phyloP scores from a whole-genome alignment of 2,113 vertebrate genomes.

The Neomonachus schauinslandi region DNA sequence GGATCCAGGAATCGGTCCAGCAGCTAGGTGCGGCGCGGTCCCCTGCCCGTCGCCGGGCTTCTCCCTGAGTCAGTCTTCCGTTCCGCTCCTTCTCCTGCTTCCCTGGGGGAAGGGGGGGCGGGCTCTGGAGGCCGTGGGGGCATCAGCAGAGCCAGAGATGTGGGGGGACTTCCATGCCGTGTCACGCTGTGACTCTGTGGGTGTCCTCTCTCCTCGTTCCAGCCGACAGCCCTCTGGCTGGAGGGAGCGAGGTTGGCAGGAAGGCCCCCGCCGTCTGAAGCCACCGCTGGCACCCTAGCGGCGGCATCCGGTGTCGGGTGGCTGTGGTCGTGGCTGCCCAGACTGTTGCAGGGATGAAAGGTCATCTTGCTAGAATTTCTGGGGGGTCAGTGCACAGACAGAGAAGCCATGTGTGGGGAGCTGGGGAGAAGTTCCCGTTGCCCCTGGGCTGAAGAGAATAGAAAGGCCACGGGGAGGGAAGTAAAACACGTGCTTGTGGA shows the following conservation, averaged over 20 bases:
- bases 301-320: neutral
- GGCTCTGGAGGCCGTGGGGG: neutral
- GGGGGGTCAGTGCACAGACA: neutral
- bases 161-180: neutral
- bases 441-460: neutral
- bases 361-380: neutral
- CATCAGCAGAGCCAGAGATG: neutral
- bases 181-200: neutral
- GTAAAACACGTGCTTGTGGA: neutral
- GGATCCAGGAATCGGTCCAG: neutral
- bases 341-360: neutral
- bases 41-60: neutral
- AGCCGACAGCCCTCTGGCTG: neutral
- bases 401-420: neutral
- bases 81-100: neutral
- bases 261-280: neutral
- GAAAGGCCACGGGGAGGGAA: neutral
- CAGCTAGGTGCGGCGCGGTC: neutral
- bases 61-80: neutral
- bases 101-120: neutral
- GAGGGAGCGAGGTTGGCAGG: neutral
- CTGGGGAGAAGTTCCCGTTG: neutral
- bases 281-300: fast-evolving
- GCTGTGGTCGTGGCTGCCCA: neutral
- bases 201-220: neutral